Evolutionary conservation across 2,888 invertebrate species (phyloP), one percentile per base, ranked within the genome.

Genomic region (Aproaerema taeniolella): DNA sequence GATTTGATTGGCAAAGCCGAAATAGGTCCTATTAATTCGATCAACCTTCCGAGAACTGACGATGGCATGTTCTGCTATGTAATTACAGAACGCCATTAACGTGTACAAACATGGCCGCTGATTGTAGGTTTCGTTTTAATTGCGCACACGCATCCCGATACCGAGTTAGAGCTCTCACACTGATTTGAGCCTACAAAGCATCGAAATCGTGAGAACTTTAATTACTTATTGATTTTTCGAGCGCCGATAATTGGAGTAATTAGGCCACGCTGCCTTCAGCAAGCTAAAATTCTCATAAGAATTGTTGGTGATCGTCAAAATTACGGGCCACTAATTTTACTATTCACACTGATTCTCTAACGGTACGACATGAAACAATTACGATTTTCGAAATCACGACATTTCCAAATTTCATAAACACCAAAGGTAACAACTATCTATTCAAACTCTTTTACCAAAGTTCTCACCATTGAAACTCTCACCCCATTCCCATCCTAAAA

Each of bases 91-190:
- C 65, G 82, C 82, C 82, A 85, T 85, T 86, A 85, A 83, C 85
- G 82, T 82, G 82, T 85, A 85, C 85, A 85, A 86, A 86, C 86
- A 86, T 86, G 85, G 85, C 81, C 75, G 80, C 72, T 86, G 83
- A 86, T 86, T 86, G 83, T 75, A 55, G 85, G 85, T 81, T 85
- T 76, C 79, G 73, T 82, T 83, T 86, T 86, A 86, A 86, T 86
- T 86, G 85, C 83, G 80, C 82, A 77, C 79, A 77, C 82, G 83
- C 82, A 86, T 76, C 79, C 72, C 74, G 77, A 73, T 74, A 66
- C 63, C 58, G 63, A 70, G 70, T 74, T 75, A 75, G 75, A 73
- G 71, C 74, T 72, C 71, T 66, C 72, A 60, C 67, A 69, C 70
- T 67, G 76, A 74, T 74, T 71, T 68, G 62, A 62, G 59, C 62